Evolutionary conservation across 2,888 invertebrate genomes (phyloP), one percentile per base, ranked within the genome.

Genomic region (Acronicta leporina): DNA sequence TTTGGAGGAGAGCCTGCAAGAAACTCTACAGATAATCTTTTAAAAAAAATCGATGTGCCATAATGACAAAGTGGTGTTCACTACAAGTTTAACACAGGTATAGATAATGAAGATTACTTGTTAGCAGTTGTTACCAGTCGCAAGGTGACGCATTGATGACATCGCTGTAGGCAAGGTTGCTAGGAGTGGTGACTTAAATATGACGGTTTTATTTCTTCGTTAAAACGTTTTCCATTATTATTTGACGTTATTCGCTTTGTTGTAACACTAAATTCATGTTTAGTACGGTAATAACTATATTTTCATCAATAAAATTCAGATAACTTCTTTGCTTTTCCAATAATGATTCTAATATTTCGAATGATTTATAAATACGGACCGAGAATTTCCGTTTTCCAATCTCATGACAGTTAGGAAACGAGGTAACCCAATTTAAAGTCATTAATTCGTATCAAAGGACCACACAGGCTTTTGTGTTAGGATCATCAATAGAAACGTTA

Each of bases 101-200:
- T 48, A 15, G 68, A 48, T 53, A 73, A 73, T 56, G 61, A 46
- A 43, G 44, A 71, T 44, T 52, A 53, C 40, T n/a, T 60, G 53
- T 58, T 38, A 6, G 13, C 30, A 11, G 45, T 44, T 33, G 20
- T 30, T 11, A 58, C 46, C 14, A 27, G 40, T 9, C 45, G 43
- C 49, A 66, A 52, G 61, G 52, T 73, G 73, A 68, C 54, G 54
- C 60, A 60, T 41, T 55, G 48, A 67, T 67, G 54, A 60, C 60
- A 60, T 67, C 53, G 58, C 57, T 14, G n/a, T 27, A 66, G 25
- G 50, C 49, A 54, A 65, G 66, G 71, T 41, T 45, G 35, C 11
- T 13, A 13, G 38, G n/a, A 38, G 38, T 38, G 38, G 38, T 38
- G 38, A 6, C n/a, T 63, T 33, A 33, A 50, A 61, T 42, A 50